These are phyloP conservation scores for mouse (Mus musculus) DNA, from an alignment of 2,113 vertebrate genomes.

Conservation along the genomic window DNA sequence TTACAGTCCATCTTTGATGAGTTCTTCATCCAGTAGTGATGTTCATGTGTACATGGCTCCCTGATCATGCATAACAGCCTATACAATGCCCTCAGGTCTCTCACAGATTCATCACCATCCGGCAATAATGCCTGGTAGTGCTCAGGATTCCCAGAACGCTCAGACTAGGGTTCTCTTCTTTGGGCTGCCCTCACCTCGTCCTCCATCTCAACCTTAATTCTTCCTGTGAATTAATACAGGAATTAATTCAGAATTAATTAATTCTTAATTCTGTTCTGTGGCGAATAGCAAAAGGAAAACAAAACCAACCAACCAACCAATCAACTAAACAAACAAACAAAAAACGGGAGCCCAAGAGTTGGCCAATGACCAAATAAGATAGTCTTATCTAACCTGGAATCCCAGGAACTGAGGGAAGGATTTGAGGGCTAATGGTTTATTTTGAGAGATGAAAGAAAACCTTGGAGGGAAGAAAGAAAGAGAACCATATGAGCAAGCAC, in stretches of 20 bases:
- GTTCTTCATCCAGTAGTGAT: neutral
- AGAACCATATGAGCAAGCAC: neutral
- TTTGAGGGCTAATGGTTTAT: neutral
- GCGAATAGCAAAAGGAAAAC: neutral
- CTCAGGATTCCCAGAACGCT: neutral
- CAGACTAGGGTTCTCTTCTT: neutral
- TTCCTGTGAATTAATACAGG: too few relatives aligned
- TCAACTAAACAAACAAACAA: neutral
- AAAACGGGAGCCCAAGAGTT: neutral
- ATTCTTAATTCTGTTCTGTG: too few relatives aligned
- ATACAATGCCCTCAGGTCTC: neutral
- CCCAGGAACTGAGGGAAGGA: neutral
- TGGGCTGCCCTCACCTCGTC: neutral
- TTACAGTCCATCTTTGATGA: neutral
- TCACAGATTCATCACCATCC: rapidly evolving
- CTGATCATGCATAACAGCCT: neutral
- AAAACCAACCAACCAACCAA: neutral
- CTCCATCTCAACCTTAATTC: neutral
- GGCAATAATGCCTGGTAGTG: neutral
- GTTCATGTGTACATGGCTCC: neutral
- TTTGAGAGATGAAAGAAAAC: neutral
- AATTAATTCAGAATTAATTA: too few relatives aligned
- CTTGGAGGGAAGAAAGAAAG: too few relatives aligned
- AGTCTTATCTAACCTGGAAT: neutral
- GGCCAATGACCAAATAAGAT: neutral